Base-by-base conservation (phyloP, 2,113 vertebrate species). In the Onychostoma macrolepis region DNA sequence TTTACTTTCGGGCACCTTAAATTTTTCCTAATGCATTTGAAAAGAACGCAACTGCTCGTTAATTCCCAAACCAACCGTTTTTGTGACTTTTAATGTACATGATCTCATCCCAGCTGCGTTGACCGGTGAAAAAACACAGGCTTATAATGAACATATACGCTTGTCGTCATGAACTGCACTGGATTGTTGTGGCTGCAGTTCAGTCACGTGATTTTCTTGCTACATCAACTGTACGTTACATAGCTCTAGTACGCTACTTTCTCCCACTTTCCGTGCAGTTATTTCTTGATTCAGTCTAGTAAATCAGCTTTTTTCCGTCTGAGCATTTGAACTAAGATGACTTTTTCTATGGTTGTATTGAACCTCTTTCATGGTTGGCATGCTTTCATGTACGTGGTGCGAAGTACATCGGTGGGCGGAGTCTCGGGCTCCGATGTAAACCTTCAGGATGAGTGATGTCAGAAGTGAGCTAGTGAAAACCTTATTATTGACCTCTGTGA, bases 401-500 rank as follows among this genome's bases (percentile, higher is more conserved):
- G 26, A 69, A 65, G 85, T 67, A 69, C 30, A 28, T 58, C 41
- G 17, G 81, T 84, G 36, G 41, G 58, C 21, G 15, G 75, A 74
- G 84, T 67, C 80, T 67, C 9, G 48, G 38, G 79, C 53, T 53
- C 56, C 3, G 8, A 10, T 50, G 38, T 65, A 41, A 45, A 41
- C 41, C n/a, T 77, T 87, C 72, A 65, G 79, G 24, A 43, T 63
- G 86, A 79, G 71, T 79, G 85, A 72, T 58, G 78, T 88, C 78
- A 48, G 78, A 87, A 33, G 74, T 17, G 80, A 56, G 89, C 65
- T 89, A 85, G 88, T 87, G 85, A 79, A 74, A 84, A 88, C 67
- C 26, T 85, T 89, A 81, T 72, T 89, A 89, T 87, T 84, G 89
- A 90, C 85, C 72, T 89, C 87, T 88, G 90, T 89, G 88, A 88